Percentiles rank a stretch among this genome's conserved stretches.
These are phyloP conservation scores for Porites cylindrica DNA, from an alignment of 92 coral and sea anemone genomes.

Conservation along the genomic window DNA sequence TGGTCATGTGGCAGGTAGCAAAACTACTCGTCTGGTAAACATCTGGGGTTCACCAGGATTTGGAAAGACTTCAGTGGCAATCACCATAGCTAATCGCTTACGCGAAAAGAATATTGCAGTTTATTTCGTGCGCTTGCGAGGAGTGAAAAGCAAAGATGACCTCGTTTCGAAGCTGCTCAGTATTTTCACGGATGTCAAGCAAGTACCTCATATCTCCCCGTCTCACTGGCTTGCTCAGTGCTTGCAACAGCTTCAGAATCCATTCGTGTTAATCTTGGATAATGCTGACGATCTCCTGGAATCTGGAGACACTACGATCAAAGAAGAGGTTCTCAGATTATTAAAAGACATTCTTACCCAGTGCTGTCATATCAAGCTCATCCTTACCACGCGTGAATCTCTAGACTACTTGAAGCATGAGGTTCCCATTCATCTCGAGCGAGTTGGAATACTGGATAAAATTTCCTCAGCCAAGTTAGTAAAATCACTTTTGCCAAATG, in stretches of 20 bases:
- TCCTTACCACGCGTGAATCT: slow-evolving; percentile 25
- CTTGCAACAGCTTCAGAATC: slow-evolving; percentile 4
- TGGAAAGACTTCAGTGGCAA: slow-evolving; percentile 55
- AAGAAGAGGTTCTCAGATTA: slow-evolving; percentile 8
- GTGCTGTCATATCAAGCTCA: background rate
- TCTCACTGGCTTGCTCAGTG: slow-evolving; percentile 2
- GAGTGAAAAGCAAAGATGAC: slow-evolving; percentile 28
- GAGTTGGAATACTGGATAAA: slow-evolving; percentile 12
- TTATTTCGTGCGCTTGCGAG: background rate
- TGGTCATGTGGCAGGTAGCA: background rate
- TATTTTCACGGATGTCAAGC: slow-evolving; percentile 3
- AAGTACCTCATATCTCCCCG: slow-evolving; percentile 1
- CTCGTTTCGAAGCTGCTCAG: slow-evolving; percentile 22
- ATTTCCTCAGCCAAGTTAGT: slow-evolving; percentile 15
- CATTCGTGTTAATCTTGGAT: slow-evolving; percentile 15
- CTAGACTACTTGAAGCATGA: slow-evolving; percentile 11
- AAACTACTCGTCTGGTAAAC: slow-evolving; percentile 32
- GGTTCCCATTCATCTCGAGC: background rate
- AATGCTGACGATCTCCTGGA: slow-evolving; percentile 35
- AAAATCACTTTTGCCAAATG: background rate
- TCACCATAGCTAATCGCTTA: background rate
- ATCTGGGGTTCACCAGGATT: slow-evolving; percentile 43
- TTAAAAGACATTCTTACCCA: slow-evolving; percentile 10
- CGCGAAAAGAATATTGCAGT: no score
- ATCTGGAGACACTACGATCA: slow-evolving; percentile 1